Evolutionary conservation across 1,140 invertebrate genomes (phyloP).

Genomic region (Akabosia matsudoensis): DNA sequence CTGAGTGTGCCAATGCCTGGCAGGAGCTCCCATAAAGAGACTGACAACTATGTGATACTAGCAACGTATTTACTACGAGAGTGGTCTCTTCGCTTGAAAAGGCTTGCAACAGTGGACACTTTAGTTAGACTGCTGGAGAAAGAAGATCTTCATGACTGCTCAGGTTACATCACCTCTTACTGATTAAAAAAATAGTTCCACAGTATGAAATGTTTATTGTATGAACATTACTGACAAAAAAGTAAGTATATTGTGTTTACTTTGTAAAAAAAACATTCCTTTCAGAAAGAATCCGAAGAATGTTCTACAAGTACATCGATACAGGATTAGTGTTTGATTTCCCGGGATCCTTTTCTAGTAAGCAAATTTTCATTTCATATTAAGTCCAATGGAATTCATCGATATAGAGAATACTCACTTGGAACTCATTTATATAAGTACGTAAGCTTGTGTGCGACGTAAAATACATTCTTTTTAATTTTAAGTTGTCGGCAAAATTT

Average conservation of each 20-base stretch:
- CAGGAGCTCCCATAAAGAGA: not conserved
- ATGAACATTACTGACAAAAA: not conserved
- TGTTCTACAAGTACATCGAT: slow-evolving; percentile 28
- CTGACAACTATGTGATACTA: slow-evolving; percentile 27
- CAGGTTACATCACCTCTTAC: slow-evolving; percentile 19
- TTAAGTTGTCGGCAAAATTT: slow-evolving; percentile 31
- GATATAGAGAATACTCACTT: not conserved
- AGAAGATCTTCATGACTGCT: slow-evolving; percentile 21
- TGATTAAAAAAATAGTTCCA: not conserved
- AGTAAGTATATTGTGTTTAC: not conserved
- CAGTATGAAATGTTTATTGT: not conserved
- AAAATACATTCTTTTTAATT: not conserved
- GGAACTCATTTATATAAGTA: not conserved
- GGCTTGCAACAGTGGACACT: slow-evolving; percentile 21
- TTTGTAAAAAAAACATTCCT: not conserved
- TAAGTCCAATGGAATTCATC: not conserved
- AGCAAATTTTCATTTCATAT: not conserved
- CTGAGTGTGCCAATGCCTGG: not conserved
- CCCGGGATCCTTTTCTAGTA: slow-evolving; percentile 22
- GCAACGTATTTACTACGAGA: slow-evolving; percentile 29
- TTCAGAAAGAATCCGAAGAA: slow-evolving; percentile 28
- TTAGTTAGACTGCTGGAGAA: slow-evolving; percentile 13
- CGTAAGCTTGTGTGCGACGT: not conserved
- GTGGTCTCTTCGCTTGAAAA: slow-evolving; percentile 22
- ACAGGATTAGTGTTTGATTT: slow-evolving; percentile 33